Conservation (phyloP, 2,113 vertebrate genomes). For the Passer domesticus region DNA sequence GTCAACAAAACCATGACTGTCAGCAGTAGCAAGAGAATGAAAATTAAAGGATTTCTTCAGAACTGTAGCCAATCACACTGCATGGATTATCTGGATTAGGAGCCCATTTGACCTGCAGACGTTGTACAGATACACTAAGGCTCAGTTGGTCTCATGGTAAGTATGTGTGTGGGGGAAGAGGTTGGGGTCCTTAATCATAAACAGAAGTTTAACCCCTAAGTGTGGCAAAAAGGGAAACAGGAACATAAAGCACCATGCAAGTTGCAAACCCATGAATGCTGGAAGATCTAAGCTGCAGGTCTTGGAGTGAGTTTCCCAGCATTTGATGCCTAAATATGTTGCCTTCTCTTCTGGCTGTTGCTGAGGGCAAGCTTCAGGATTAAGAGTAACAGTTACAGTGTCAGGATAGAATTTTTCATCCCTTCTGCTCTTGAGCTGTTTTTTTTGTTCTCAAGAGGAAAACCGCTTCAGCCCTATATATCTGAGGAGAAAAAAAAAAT, state of each 20-base stretch:
- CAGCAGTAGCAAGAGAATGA: slow-evolving; percentile 13
- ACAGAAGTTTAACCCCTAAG: slow-evolving; percentile 9
- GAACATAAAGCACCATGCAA: background rate
- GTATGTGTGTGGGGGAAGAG: background rate
- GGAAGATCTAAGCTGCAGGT: background rate
- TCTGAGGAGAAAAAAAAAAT: background rate
- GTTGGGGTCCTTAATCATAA: background rate
- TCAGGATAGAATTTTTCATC: background rate
- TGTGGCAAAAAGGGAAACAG: background rate
- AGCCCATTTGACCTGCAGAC: slow-evolving; percentile 48
- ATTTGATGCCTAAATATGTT: background rate
- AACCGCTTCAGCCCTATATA: background rate
- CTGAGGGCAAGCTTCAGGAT: background rate
- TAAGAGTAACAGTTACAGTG: background rate
- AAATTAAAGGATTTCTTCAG: slow-evolving; percentile 49
- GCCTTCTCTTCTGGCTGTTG: background rate
- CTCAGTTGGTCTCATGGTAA: slow-evolving; percentile 3
- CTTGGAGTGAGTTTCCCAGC: background rate
- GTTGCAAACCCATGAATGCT: background rate
- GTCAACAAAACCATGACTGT: slow-evolving; percentile 30
- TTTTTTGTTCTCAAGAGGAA: background rate
- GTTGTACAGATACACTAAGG: slow-evolving; percentile 10
- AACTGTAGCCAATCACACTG: slow-evolving; percentile 41
- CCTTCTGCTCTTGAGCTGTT: background rate
- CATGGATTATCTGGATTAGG: slow-evolving; percentile 61